Percentiles rank a stretch among this genome's conserved stretches.
Conservation (phyloP, 2,113 vertebrate species). For the Aspiorhynchus laticeps region DNA sequence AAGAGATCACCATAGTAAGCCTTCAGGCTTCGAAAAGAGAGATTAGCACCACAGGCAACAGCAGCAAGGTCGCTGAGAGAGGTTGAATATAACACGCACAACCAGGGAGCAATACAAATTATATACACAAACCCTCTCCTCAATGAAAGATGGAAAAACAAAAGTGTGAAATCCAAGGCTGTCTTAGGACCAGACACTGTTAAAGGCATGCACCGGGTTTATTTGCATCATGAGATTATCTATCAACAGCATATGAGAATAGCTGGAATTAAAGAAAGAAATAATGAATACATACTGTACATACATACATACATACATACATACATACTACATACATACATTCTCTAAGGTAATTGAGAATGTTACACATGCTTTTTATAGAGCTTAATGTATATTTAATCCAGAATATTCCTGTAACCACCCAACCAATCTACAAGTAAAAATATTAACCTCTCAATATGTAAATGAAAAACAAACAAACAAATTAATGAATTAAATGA, state of each 20-base stretch:
- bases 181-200: background rate
- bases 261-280: no score
- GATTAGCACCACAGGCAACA: conserved; percentile 61
- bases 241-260: background rate
- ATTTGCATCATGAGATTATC: background rate
- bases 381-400: background rate
- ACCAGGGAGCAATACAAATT: conserved; percentile 65
- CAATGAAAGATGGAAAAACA: conserved; percentile 54
- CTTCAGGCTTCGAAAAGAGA: conserved; percentile 4
- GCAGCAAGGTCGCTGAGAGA: conserved; percentile 70
- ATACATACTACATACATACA: background rate
- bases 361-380: background rate
- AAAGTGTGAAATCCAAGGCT: conserved; percentile 22
- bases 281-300: no score
- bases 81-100: conserved; percentile 63
- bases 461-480: background rate
- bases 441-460: background rate
- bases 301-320: background rate
- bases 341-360: background rate
- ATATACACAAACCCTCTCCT: conserved; percentile 59
- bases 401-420: background rate
- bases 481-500: background rate
- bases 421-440: background rate
- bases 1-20: background rate
- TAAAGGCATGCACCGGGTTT: no score